These are phyloP conservation scores for Drosophila trapezifrons DNA, from an alignment of 1,140 invertebrate genomes.

Conservation along the genomic window DNA sequence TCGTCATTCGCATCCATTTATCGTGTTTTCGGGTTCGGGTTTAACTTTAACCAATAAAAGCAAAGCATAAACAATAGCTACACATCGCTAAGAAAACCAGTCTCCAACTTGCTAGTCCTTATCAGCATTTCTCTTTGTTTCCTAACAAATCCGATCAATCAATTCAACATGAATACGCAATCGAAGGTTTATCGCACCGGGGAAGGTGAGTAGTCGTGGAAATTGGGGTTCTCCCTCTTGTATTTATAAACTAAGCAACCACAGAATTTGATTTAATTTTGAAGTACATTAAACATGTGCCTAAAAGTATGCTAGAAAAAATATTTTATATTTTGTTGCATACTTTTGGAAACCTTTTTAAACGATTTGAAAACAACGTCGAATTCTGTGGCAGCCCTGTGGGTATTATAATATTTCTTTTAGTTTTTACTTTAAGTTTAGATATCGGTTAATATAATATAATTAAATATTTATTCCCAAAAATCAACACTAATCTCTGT, in stretches of 20 bases:
- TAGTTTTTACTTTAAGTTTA: too few species aligned
- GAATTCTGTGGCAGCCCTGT: too few species aligned
- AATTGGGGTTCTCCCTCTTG: too few species aligned
- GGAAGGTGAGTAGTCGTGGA: slow-evolving; percentile 61
- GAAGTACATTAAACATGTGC: too few species aligned
- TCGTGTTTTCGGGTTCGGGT: slow-evolving; percentile 3
- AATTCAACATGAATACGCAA: slow-evolving; percentile 79
- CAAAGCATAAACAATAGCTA: slow-evolving; percentile 25
- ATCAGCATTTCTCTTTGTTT: slow-evolving; percentile 68
- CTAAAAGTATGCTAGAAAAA: too few species aligned
- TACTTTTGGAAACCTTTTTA: too few species aligned
- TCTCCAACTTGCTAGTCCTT: slow-evolving; percentile 70
- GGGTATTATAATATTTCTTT: too few species aligned
- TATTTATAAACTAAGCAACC: too few species aligned
- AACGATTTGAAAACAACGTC: too few species aligned
- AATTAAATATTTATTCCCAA: too few species aligned
- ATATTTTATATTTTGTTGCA: too few species aligned
- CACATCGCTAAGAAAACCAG: slow-evolving; percentile 47
- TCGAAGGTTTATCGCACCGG: slow-evolving; percentile 82
- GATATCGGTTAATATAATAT: too few species aligned
- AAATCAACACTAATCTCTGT: background rate
- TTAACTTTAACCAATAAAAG: slow-evolving; percentile 36
- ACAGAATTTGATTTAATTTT: background rate
- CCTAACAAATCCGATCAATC: slow-evolving; percentile 47
- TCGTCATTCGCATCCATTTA: slow-evolving; percentile 50